These are phyloP conservation scores for Zaprionus africanus DNA, from an alignment of 1,140 invertebrate genomes.

Conservation along the genomic window DNA sequence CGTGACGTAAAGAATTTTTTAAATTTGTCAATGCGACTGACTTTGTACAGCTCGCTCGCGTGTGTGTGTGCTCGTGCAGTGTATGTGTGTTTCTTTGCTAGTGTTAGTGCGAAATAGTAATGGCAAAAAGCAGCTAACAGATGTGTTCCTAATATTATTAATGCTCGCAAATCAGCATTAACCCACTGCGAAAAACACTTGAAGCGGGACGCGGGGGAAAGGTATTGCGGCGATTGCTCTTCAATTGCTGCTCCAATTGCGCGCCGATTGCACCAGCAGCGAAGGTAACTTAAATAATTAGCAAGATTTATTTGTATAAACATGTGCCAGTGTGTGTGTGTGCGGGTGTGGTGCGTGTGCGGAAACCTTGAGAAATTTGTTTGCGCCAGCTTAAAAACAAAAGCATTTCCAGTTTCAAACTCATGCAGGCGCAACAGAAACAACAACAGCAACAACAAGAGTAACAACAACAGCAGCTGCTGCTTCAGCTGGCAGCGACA, in stretches of 20 bases:
- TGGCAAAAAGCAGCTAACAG: constrained; percentile 39
- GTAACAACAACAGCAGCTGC: not conserved
- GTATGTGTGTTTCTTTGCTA: constrained; percentile 32
- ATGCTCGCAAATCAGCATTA: constrained; percentile 56
- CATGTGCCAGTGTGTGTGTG: constrained; percentile 17
- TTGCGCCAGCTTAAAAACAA: constrained; percentile 45
- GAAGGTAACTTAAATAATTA: constrained; percentile 68
- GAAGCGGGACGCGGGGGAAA: constrained; percentile 16
- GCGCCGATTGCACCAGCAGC: constrained; percentile 49
- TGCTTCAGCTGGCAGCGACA: constrained; percentile 14
- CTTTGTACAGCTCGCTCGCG: constrained; percentile 2
- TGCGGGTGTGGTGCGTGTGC: constrained; percentile 32
- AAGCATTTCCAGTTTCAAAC: constrained; percentile 56
- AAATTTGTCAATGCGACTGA: constrained; percentile 23
- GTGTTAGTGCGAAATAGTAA: constrained; percentile 52
- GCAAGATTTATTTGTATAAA: constrained; percentile 36
- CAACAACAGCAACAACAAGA: constrained; percentile 1
- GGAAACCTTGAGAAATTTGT: constrained; percentile 67
- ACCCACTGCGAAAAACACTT: constrained; percentile 38
- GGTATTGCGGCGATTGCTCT: constrained; percentile 22
- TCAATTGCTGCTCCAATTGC: constrained; percentile 40
- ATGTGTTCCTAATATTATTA: constrained; percentile 36
- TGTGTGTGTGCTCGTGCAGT: constrained; percentile 29
- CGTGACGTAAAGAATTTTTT: constrained; percentile 36
- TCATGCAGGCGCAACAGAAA: constrained; percentile 57